Percentiles rank a stretch among this genome's conserved stretches.
Evolutionary conservation across 2,113 vertebrate genomes (phyloP).

Genomic region (Pithys albifrons): DNA sequence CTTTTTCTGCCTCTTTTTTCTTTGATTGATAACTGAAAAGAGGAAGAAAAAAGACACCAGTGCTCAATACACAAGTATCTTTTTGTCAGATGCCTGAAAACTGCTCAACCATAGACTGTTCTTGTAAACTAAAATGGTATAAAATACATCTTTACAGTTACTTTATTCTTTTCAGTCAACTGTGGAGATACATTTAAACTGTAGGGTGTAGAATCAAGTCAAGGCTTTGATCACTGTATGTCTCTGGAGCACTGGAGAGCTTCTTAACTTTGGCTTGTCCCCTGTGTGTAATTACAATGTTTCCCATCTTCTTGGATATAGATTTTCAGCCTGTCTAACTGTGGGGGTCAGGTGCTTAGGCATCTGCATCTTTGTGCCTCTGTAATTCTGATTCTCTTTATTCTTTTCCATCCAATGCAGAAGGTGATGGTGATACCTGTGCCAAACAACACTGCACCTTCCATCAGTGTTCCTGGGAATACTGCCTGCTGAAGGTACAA

Average conservation of each 20-base stretch:
- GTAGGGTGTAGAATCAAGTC: background rate
- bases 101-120: background rate
- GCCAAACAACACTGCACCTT: rapidly evolving
- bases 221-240: background rate
- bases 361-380: background rate
- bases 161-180: background rate
- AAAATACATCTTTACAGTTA: background rate
- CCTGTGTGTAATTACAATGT: background rate
- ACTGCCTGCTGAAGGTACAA: background rate
- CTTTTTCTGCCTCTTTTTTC: background rate
- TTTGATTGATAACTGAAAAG: background rate
- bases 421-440: too few relatives aligned
- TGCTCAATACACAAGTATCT: background rate
- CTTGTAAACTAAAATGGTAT: background rate
- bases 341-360: background rate
- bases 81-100: background rate
- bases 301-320: background rate
- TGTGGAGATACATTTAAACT: background rate
- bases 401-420: background rate
- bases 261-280: background rate
- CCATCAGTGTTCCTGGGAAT: background rate
- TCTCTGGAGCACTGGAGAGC: background rate
- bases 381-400: background rate
- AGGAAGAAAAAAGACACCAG: background rate
- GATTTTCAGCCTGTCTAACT: background rate